phyloP scores from a whole-genome alignment of 2,797 vertebrate genomes.

The Semaprochilodus insignis region DNA sequence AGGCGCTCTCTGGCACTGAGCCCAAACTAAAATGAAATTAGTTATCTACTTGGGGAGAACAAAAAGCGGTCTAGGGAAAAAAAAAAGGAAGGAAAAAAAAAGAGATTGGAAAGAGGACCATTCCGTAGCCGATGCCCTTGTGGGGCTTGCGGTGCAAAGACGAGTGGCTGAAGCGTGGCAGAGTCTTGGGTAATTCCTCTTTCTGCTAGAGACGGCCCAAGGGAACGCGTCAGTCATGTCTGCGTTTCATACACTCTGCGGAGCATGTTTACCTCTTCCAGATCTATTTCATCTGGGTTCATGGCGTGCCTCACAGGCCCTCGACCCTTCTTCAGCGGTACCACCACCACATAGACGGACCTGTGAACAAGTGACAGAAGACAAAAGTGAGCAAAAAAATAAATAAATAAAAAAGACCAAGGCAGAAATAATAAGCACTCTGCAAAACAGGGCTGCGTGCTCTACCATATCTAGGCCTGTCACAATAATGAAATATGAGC shows the following conservation, averaged over 20 bases:
- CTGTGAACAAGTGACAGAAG: slow-evolving; percentile 68
- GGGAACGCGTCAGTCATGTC: not conserved
- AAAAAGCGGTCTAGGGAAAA: no score
- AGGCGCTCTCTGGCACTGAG: slow-evolving; percentile 50
- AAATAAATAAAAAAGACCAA: not conserved
- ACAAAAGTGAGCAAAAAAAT: not conserved
- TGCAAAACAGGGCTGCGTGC: not conserved
- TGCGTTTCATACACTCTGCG: not conserved
- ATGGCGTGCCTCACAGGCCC: slow-evolving; percentile 86
- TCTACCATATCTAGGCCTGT: not conserved
- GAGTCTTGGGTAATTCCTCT: slow-evolving; percentile 60
- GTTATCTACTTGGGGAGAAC: slow-evolving; percentile 50
- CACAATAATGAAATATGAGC: no score
- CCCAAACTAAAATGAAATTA: slow-evolving; percentile 49
- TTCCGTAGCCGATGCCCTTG: slow-evolving; percentile 47
- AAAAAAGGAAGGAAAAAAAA: not conserved
- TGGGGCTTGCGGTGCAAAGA: slow-evolving; percentile 71
- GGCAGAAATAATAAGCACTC: no score
- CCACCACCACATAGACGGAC: slow-evolving; percentile 92
- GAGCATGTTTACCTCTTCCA: slow-evolving; percentile 90
- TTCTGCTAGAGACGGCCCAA: slow-evolving; percentile 44
- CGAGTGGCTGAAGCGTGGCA: slow-evolving; percentile 61
- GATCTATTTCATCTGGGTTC: slow-evolving; percentile 95
- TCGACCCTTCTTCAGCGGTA: slow-evolving; percentile 85
- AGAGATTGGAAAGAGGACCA: slow-evolving; percentile 34